Conservation (phyloP, 2,113 vertebrate genomes). For the Sisor rabdophorus region DNA sequence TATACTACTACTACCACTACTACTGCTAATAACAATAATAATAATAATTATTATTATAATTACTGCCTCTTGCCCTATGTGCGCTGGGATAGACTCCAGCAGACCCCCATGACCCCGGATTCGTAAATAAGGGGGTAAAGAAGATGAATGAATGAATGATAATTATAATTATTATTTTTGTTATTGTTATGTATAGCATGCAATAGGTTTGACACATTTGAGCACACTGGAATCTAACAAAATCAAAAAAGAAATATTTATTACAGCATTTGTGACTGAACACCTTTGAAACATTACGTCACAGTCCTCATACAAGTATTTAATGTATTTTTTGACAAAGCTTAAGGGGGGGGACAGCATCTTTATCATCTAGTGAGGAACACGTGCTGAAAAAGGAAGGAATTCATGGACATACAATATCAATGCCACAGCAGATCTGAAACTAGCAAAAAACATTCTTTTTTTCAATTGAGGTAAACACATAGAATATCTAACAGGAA, state of each 20-base stretch:
- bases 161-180: slow-evolving; percentile 30
- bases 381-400: slow-evolving; percentile 99
- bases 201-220: slow-evolving; percentile 61
- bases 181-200: slow-evolving; percentile 10
- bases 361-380: slow-evolving; percentile 99
- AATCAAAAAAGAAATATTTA: slow-evolving; percentile 99
- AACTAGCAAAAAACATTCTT: slow-evolving; percentile 99
- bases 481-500: slow-evolving; percentile 99
- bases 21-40: neutral
- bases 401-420: slow-evolving; percentile 99
- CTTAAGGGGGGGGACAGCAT: slow-evolving; percentile 99
- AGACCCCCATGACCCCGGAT: no score
- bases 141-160: no score
- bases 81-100: no score
- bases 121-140: no score
- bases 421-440: slow-evolving; percentile 99
- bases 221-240: slow-evolving; percentile 95
- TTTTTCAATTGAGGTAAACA: slow-evolving; percentile 99
- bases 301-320: slow-evolving; percentile 99
- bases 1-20: no score
- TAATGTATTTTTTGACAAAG: slow-evolving; percentile 99
- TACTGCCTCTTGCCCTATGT: no score
- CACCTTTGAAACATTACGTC: slow-evolving; percentile 99
- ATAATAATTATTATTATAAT: neutral
- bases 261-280: slow-evolving; percentile 99